Evolutionary conservation across 1,140 invertebrate genomes (phyloP).

Genomic region (Drosophila dunni): DNA sequence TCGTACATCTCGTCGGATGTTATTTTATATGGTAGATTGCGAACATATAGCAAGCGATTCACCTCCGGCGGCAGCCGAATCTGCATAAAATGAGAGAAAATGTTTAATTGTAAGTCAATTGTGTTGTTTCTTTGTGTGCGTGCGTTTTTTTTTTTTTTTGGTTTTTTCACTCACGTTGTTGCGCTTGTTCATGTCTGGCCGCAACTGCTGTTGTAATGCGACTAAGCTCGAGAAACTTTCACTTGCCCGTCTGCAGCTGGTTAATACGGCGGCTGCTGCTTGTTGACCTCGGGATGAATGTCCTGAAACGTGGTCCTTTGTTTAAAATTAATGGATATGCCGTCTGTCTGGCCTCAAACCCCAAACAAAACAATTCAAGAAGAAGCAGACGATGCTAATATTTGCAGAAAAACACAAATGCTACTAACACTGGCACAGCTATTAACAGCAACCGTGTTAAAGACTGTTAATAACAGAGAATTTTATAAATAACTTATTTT

Average conservation of each 20-base stretch:
- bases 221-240: conserved; percentile 67
- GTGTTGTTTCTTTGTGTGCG: conserved; percentile 34
- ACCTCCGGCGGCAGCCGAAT: conserved; percentile 99
- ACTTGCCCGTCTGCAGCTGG: conserved; percentile 52
- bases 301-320: conserved; percentile 78
- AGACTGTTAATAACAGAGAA: background rate
- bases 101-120: conserved; percentile 32
- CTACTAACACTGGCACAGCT: conserved; percentile 7
- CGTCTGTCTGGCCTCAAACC: conserved; percentile 74
- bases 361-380: conserved; percentile 53
- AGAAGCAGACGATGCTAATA: conserved; percentile 13
- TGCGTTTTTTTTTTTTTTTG: background rate
- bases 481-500: no score
- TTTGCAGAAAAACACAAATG: conserved; percentile 4
- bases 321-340: conserved; percentile 66
- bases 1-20: conserved; percentile 99
- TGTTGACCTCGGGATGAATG: conserved; percentile 71
- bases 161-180: conserved; percentile 75
- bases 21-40: conserved; percentile 99
- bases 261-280: conserved; percentile 33
- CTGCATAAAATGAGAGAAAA: conserved; percentile 85
- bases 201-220: conserved; percentile 60
- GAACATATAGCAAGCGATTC: conserved; percentile 97
- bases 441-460: background rate
- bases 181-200: conserved; percentile 79